phyloP scores from a whole-genome alignment of 1,140 invertebrate species.

The Drosophila sp. region DNA sequence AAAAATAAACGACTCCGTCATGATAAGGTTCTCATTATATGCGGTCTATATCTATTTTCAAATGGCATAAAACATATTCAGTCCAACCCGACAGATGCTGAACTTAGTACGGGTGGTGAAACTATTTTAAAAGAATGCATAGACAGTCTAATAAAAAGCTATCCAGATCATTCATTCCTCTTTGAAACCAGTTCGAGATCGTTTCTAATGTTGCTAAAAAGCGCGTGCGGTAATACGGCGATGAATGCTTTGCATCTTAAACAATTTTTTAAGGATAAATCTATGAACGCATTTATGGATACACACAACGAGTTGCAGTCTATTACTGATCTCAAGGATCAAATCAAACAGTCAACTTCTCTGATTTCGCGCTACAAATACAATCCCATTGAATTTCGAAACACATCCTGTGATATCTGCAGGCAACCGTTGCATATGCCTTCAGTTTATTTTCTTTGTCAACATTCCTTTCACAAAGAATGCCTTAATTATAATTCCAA shows the following conservation, averaged over 20 bases:
- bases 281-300: conserved; percentile 11
- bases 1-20: conserved; percentile 20
- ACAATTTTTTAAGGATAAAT: conserved; percentile 34
- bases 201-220: conserved; percentile 51
- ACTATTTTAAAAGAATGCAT: conserved; percentile 23
- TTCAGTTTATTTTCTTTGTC: conserved; percentile 63
- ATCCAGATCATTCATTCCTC: conserved; percentile 17
- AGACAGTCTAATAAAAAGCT: conserved; percentile 16
- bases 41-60: conserved; percentile 39
- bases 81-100: background rate
- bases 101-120: background rate
- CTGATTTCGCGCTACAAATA: conserved; percentile 34
- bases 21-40: conserved; percentile 51
- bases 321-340: conserved; percentile 33
- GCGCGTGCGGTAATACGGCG: conserved; percentile 15
- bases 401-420: conserved; percentile 61
- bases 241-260: conserved; percentile 34
- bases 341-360: conserved; percentile 23
- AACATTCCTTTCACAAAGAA: conserved; percentile 68
- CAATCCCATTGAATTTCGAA: conserved; percentile 68
- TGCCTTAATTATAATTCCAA: conserved; percentile 45
- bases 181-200: conserved; percentile 25
- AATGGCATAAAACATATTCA: conserved; percentile 12
- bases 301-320: conserved; percentile 7
- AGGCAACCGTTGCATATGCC: conserved; percentile 47